Percentiles rank a stretch among this genome's conserved stretches.
These are phyloP conservation scores for Poeciliopsis occidentalis DNA, from an alignment of 2,113 vertebrate genomes.

Conservation along the genomic window DNA sequence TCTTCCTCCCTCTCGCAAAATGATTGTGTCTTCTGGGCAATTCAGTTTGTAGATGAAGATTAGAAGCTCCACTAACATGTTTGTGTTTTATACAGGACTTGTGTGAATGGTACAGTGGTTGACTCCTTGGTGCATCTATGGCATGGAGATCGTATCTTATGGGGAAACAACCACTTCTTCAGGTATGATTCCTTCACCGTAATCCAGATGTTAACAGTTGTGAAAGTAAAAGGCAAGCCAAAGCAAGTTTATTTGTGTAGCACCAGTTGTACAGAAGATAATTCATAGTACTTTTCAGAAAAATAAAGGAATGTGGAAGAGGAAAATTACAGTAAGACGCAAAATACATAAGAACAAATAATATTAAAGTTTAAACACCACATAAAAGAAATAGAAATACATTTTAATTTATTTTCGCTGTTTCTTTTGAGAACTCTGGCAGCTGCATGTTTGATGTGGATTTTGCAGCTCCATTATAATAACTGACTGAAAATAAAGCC, in stretches of 20 bases:
- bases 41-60: conserved; percentile 7
- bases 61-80: conserved; percentile 2
- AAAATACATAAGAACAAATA: too few relatives aligned
- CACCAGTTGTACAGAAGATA: too few relatives aligned
- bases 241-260: neutral
- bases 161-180: conserved; percentile 99
- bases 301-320: neutral
- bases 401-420: too few relatives aligned
- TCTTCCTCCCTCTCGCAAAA: conserved; percentile 27
- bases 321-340: neutral
- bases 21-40: conserved; percentile 16
- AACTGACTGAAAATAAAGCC: too few relatives aligned
- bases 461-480: too few relatives aligned
- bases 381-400: neutral
- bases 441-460: too few relatives aligned
- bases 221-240: neutral
- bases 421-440: too few relatives aligned
- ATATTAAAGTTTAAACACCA: neutral
- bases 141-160: conserved; percentile 97
- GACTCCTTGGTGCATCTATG: conserved; percentile 88
- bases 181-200: conserved; percentile 77
- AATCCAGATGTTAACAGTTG: neutral
- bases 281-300: neutral
- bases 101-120: conserved; percentile 91
- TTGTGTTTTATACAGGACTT: conserved; percentile 82